phyloP scores from a whole-genome alignment of 2,888 invertebrate species.

The Cryptocheilus praepositus region DNA sequence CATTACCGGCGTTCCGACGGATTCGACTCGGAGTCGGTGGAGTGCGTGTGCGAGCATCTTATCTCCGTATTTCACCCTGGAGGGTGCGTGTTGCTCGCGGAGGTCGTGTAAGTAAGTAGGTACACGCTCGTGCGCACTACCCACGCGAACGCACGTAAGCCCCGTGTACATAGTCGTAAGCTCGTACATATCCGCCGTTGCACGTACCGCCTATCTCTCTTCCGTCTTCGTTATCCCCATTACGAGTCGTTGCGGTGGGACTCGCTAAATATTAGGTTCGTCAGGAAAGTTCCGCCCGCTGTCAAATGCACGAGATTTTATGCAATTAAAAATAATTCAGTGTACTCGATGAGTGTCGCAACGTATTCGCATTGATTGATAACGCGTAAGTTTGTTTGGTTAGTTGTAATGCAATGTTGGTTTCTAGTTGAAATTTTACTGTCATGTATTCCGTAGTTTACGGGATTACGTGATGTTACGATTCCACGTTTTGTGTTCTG shows the following conservation, averaged over 20 bases:
- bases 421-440: too few relatives aligned
- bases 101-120: conserved; percentile 20
- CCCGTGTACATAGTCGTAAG: conserved; percentile 1
- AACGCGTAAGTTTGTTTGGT: too few relatives aligned
- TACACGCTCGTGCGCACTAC: background rate
- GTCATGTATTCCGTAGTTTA: too few relatives aligned
- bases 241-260: conserved; percentile 37
- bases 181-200: conserved; percentile 1
- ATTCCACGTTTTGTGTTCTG: too few relatives aligned
- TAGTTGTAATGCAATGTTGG: too few relatives aligned
- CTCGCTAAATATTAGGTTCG: too few relatives aligned
- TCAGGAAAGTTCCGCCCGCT: too few relatives aligned
- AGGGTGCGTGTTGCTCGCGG: conserved; percentile 24
- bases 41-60: conserved; percentile 6
- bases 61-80: conserved; percentile 4
- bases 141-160: conserved; percentile 1
- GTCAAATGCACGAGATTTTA: too few relatives aligned
- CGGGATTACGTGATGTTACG: too few relatives aligned
- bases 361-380: too few relatives aligned
- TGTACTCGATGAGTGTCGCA: too few relatives aligned
- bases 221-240: conserved; percentile 64
- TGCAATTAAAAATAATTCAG: too few relatives aligned
- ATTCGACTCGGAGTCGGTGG: conserved; percentile 11
- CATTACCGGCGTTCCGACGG: background rate
- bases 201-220: conserved; percentile 36